Evolutionary conservation across 2,888 invertebrate species (phyloP).

Genomic region (Athalia cordata): DNA sequence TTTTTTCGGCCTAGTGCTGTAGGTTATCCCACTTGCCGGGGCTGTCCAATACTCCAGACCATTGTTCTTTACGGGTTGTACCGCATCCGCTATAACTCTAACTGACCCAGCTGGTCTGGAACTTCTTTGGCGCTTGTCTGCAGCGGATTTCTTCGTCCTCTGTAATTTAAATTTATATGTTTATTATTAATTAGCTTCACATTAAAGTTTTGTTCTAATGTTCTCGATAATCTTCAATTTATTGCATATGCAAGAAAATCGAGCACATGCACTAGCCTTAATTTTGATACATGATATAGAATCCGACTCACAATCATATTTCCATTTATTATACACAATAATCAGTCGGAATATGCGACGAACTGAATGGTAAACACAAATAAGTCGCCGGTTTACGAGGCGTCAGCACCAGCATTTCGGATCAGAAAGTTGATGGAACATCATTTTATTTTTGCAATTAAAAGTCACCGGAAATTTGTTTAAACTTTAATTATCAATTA

Average conservation of each 20-base stretch:
- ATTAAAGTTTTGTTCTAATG: not conserved
- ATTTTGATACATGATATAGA: too few species aligned
- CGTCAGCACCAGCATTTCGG: conserved; percentile 14
- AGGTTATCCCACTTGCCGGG: not conserved
- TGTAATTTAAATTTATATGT: not conserved
- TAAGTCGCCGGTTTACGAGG: conserved; percentile 21
- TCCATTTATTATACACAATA: conserved; percentile 23
- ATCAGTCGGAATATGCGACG: conserved; percentile 11
- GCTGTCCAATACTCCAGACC: conserved; percentile 1
- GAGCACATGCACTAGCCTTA: not conserved
- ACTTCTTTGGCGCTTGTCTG: not conserved
- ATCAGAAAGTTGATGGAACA: conserved; percentile 19
- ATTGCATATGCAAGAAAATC: not conserved
- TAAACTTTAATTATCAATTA: not conserved
- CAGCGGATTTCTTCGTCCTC: conserved; percentile 14
- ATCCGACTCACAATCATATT: conserved; percentile 29
- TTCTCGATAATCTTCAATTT: too few species aligned
- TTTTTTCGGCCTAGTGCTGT: not conserved
- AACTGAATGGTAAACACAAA: conserved; percentile 31
- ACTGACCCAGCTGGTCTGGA: conserved; percentile 11
- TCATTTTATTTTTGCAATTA: conserved; percentile 24
- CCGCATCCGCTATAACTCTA: not conserved
- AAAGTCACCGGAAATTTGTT: conserved; percentile 30
- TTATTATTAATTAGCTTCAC: not conserved
- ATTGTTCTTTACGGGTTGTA: not conserved